Conservation (phyloP, 2,888 invertebrate species). For the Marasmarcha lunaedactyla region DNA sequence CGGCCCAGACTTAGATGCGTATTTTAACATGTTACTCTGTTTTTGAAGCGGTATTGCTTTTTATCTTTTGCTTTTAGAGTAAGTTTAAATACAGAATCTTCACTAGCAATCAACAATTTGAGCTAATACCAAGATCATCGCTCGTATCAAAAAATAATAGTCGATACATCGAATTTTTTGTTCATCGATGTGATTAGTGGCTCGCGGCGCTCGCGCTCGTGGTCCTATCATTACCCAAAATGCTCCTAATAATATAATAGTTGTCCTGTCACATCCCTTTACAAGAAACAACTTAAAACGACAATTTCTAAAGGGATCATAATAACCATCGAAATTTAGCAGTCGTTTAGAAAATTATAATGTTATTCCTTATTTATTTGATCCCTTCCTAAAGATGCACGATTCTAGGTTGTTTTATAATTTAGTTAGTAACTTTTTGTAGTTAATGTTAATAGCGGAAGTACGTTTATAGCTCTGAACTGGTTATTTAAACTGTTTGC, state of each 20-base stretch:
- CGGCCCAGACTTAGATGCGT: constrained; percentile 15
- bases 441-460: constrained; percentile 26
- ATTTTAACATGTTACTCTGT: too few species aligned
- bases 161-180: too few species aligned
- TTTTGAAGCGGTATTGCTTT: constrained; percentile 13
- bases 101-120: not conserved
- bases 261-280: constrained; percentile 59
- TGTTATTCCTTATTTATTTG: constrained; percentile 25
- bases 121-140: not conserved
- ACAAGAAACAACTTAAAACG: constrained; percentile 48
- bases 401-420: constrained; percentile 21
- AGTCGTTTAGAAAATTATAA: constrained; percentile 43
- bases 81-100: constrained; percentile 2
- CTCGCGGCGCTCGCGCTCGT: constrained; percentile 44
- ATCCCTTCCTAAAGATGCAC: constrained; percentile 25
- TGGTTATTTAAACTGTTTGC: constrained; percentile 1
- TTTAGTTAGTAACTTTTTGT: constrained; percentile 21
- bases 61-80: constrained; percentile 12
- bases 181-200: constrained; percentile 37
- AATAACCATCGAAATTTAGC: constrained; percentile 54
- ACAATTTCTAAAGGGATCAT: constrained; percentile 51
- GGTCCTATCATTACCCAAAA: constrained; percentile 64
- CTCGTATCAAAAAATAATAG: too few species aligned
- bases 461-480: constrained; percentile 10
- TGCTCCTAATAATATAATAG: constrained; percentile 67